Evolutionary conservation across 2,888 invertebrate genomes (phyloP).

Genomic region (Polylopha cassiicola): DNA sequence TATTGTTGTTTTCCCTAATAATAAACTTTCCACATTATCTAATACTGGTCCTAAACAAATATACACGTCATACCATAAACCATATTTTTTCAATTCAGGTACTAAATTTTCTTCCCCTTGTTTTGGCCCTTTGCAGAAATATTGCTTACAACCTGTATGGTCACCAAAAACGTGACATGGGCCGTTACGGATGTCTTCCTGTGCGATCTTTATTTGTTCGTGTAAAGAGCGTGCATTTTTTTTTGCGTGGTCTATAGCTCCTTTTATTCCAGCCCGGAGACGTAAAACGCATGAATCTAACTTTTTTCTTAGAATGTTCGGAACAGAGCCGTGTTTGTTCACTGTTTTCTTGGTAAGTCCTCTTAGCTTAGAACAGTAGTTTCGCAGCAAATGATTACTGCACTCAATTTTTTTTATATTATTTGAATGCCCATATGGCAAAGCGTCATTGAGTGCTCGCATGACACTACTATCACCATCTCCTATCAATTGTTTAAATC

Average conservation of each 20-base stretch:
- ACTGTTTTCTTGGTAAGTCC: conserved; percentile 11
- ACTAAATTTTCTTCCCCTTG: neutral
- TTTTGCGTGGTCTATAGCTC: neutral
- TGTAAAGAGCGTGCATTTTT: neutral
- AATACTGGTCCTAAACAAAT: too few species aligned
- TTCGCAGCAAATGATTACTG: conserved; percentile 14
- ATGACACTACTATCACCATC: conserved; percentile 15
- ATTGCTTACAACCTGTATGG: neutral
- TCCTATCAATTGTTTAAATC: neutral
- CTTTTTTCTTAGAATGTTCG: conserved; percentile 7
- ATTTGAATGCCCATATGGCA: conserved; percentile 7
- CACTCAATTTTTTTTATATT: conserved; percentile 8
- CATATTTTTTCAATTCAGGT: too few species aligned
- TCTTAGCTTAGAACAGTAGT: conserved; percentile 17
- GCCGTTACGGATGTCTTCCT: neutral
- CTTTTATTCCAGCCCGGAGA: conserved; percentile 1
- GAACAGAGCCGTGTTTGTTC: conserved; percentile 10
- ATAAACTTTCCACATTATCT: too few species aligned
- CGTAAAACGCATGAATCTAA: neutral
- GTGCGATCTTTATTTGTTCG: conserved; percentile 2
- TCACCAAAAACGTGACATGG: conserved; percentile 1
- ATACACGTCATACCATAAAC: too few species aligned
- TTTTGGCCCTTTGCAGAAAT: neutral
- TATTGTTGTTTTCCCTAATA: too few species aligned
- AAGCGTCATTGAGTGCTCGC: conserved; percentile 5